Base-by-base conservation (phyloP, 1,140 invertebrate species). In the Lamellibrachia luymesi region DNA sequence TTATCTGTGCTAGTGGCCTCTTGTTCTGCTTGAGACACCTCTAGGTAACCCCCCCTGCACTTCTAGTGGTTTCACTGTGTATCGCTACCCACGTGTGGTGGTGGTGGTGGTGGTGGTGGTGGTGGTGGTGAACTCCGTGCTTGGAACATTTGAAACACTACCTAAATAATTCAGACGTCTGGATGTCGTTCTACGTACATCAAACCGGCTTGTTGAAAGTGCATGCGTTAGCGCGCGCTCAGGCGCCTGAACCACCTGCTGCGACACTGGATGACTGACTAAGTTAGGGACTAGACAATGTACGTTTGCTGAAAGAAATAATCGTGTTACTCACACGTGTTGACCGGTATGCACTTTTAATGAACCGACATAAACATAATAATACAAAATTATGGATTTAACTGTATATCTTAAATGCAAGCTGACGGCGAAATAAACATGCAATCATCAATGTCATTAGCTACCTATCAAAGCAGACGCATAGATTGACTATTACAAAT, bases 151-250 rank as follows among this genome's bases (percentile, higher is more conserved):
- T 22, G 4, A 80, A 80, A 8, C 64, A 80, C 64, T 80, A 22
- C 64, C 64, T 80, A 80, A 80, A 80, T 80, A 80, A 80, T 80
- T 80, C 64, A 80, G 64, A 80, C 64, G 64, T 80, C 64, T 80
- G 64, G 8, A 1, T 80, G 64, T 80, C 64, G 64, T 56, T 10
- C 64, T 80, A 22, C 2, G 25, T 80, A 80, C 64, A 80, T 80
- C 64, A 80, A 17, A 22, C 64, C 13, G 64, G 64, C 64, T 80
- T 80, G 25, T 80, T 80, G 13, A 80, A 80, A 22, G 64, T 80
- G 25, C 64, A 80, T 80, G 64, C 4, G 64, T 6, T 80, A 80
- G 64, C 64, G 4, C 8, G 13, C 64, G 1, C 64, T 17, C 4
- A 4, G 64, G 64, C 64, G 64, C 2, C 64, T 2, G 64, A 80